Percentiles rank a stretch among this genome's conserved stretches.
These are phyloP conservation scores for Lamellibrachia columna DNA, from an alignment of 2,888 invertebrate species.

Conservation along the genomic window DNA sequence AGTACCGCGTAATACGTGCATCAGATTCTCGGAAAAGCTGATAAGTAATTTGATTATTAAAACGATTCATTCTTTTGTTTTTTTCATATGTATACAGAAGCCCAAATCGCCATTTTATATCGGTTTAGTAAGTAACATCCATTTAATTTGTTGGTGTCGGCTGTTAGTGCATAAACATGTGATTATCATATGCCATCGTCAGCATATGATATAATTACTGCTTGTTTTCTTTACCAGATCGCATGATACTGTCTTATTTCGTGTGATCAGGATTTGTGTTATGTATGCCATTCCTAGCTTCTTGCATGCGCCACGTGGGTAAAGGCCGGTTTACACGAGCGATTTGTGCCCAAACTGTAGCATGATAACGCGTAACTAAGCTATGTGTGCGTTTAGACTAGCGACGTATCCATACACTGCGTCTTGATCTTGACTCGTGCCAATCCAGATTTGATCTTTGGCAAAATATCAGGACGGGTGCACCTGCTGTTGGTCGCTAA, in stretches of 20 bases:
- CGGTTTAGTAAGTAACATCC: not conserved
- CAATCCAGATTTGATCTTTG: too few species aligned
- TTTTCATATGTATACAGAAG: not conserved
- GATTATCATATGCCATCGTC: not conserved
- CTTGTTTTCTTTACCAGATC: not conserved
- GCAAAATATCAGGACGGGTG: too few species aligned
- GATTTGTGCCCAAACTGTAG: too few species aligned
- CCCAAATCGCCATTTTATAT: conserved; percentile 4
- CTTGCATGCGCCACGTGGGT: too few species aligned
- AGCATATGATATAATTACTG: not conserved
- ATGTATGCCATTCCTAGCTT: too few species aligned
- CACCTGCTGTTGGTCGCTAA: too few species aligned
- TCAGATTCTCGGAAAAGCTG: not conserved
- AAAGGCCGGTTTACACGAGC: too few species aligned
- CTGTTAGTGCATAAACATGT: not conserved
- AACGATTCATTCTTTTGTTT: not conserved
- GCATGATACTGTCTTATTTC: not conserved
- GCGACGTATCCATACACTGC: too few species aligned
- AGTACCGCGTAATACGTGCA: not conserved
- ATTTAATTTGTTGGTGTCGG: not conserved
- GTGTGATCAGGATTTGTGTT: not conserved
- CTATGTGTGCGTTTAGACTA: too few species aligned
- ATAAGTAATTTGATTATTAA: not conserved
- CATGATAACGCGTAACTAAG: too few species aligned
- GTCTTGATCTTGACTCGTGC: too few species aligned